Evolutionary conservation across 2,113 vertebrate species (phyloP).

Genomic region (Entomyzon cyanotis): DNA sequence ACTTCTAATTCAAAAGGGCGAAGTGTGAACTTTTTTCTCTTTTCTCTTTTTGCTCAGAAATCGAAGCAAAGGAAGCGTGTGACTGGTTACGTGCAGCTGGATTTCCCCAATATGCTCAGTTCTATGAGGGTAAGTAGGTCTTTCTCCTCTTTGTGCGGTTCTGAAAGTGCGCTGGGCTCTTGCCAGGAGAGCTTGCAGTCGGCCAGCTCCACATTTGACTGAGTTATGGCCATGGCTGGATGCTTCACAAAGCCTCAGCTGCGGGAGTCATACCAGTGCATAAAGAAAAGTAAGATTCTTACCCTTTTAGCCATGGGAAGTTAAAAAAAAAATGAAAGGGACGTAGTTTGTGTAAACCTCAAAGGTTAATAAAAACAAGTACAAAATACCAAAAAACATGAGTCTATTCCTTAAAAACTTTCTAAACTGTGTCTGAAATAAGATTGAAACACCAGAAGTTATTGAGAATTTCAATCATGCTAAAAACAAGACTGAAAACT

Average conservation of each 20-base stretch:
- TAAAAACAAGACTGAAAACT: background rate
- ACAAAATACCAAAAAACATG: background rate
- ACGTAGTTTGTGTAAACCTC: background rate
- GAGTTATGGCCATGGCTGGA: background rate
- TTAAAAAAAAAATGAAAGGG: background rate
- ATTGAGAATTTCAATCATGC: background rate
- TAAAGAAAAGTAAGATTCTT: constrained; percentile 19
- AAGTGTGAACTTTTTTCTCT: background rate
- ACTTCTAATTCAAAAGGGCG: background rate
- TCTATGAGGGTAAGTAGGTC: constrained; percentile 88
- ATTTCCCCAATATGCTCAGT: constrained; percentile 96
- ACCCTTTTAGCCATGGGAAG: background rate
- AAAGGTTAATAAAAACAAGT: background rate
- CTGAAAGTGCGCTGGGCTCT: constrained; percentile 1
- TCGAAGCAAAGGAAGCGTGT: constrained; percentile 95
- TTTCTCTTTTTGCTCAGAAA: constrained; percentile 83
- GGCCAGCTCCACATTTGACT: background rate
- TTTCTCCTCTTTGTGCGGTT: background rate
- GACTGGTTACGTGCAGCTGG: constrained; percentile 97
- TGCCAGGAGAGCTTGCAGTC: background rate
- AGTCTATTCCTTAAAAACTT: background rate
- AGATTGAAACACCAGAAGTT: background rate
- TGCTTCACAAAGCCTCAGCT: constrained; percentile 36
- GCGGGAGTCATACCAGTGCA: constrained; percentile 5
- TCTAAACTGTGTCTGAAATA: background rate